A percentile compares a stretch with the other conserved stretches of the same genome.
phyloP scores from a whole-genome alignment of 2,797 vertebrate species.

The Pseudocheirus occidentalis region DNA sequence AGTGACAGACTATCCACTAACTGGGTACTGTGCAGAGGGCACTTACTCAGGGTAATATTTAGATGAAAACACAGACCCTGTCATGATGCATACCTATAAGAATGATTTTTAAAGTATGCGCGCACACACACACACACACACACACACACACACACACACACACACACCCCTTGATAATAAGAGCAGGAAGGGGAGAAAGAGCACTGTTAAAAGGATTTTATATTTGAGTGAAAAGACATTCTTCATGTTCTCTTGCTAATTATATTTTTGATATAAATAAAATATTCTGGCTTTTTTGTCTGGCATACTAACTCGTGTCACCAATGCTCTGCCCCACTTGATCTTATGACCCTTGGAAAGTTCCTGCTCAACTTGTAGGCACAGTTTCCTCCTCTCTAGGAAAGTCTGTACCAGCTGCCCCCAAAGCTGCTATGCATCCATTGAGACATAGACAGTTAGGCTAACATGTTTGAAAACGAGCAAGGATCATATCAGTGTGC shows the following conservation, averaged over 20 bases:
- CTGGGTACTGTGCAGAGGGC: no score
- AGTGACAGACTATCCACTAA: neutral
- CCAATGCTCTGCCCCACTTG: neutral
- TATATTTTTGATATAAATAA: conserved; percentile 30
- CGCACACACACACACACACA: no score
- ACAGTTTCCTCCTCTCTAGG: neutral
- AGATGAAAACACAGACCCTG: neutral
- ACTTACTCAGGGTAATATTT: neutral
- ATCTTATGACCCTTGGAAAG: neutral
- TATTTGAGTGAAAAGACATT: conserved; percentile 44
- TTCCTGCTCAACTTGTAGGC: neutral
- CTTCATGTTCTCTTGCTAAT: conserved; percentile 31
- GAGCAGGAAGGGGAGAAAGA: neutral
- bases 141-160: neutral
- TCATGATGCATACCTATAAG: neutral
- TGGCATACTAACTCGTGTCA: conserved; percentile 8
- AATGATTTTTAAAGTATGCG: neutral
- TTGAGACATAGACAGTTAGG: neutral
- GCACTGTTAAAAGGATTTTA: neutral
- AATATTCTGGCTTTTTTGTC: neutral
- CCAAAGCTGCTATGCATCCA: neutral
- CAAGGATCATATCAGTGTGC: neutral
- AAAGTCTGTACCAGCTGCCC: neutral
- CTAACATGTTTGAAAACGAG: neutral
- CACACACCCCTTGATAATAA: neutral